phyloP scores from a whole-genome alignment of 2,797 vertebrate genomes.

The Cyprinodon diabolis region DNA sequence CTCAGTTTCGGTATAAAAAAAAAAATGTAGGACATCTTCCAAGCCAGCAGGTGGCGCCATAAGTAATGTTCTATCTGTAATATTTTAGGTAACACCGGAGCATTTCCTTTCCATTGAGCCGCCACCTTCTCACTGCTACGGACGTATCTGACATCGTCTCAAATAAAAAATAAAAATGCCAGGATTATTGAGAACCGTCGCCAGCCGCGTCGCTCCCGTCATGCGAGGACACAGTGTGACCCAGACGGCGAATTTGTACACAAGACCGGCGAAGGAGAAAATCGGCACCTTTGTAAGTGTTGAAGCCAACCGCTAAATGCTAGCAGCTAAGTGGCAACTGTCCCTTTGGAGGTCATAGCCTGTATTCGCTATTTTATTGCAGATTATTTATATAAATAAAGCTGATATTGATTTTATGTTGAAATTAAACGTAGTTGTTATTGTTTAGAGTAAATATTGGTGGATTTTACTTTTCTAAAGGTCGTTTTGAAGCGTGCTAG shows the following conservation, averaged over 20 bases:
- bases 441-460: background rate
- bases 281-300: slow-evolving; percentile 8
- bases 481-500: background rate
- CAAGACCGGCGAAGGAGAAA: slow-evolving; percentile 24
- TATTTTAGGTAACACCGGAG: background rate
- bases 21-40: background rate
- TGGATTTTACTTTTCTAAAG: background rate
- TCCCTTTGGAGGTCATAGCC: slow-evolving; percentile 5
- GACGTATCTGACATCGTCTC: background rate
- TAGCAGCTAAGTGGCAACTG: background rate
- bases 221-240: slow-evolving; percentile 12
- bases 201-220: background rate
- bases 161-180: slow-evolving; percentile 9
- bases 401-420: background rate
- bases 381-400: background rate
- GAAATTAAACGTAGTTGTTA: background rate
- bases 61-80: background rate
- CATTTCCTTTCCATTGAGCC: background rate
- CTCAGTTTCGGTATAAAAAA: background rate
- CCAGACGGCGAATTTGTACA: slow-evolving; percentile 20
- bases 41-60: slow-evolving; percentile 19
- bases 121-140: background rate
- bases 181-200: slow-evolving; percentile 5
- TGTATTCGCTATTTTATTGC: background rate
- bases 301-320: slow-evolving; percentile 9